Conservation (phyloP, 2,113 vertebrate species). For the cattle (Bos taurus) region DNA sequence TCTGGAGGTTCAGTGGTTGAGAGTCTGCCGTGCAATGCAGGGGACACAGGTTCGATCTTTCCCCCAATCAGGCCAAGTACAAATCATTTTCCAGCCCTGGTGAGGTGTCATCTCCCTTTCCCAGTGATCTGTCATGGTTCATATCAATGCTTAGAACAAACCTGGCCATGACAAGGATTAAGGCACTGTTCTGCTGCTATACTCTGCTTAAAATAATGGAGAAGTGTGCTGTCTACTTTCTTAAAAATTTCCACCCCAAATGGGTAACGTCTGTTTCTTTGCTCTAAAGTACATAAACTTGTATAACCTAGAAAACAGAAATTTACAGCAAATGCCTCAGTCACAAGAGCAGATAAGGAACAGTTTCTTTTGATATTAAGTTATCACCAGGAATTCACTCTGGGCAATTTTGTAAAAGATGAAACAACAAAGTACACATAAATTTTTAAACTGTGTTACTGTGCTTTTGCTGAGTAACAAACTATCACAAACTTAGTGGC, state of each 20-base stretch:
- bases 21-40: neutral
- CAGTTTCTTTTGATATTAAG: neutral
- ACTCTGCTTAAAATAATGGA: neutral
- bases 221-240: neutral
- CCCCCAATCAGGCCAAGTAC: neutral
- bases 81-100: neutral
- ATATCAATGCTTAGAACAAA: neutral
- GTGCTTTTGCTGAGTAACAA: neutral
- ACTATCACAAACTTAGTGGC: neutral
- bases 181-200: neutral
- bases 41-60: accelerated
- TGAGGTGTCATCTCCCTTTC: neutral
- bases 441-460: neutral
- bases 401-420: neutral
- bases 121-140: neutral
- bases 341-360: neutral
- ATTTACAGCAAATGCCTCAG: neutral
- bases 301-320: neutral
- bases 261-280: neutral
- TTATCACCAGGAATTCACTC: neutral
- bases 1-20: neutral
- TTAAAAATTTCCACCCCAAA: neutral
- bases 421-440: neutral
- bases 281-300: neutral
- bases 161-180: neutral